Evolutionary conservation across 2,888 invertebrate species (phyloP), one percentile per base, ranked within the genome.

Genomic region (Escarpia spicata): DNA sequence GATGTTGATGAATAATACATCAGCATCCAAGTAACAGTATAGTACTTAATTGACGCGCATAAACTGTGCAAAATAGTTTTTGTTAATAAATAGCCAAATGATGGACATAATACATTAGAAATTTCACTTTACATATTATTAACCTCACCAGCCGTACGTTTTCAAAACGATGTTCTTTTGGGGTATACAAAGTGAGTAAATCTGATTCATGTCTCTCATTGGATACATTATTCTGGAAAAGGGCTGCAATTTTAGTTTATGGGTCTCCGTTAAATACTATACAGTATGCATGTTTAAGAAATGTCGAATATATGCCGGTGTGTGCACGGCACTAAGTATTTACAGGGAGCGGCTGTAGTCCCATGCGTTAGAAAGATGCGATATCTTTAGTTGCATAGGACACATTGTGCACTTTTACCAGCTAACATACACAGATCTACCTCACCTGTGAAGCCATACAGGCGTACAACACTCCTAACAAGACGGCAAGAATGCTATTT

Each of bases 341-440:
- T 75, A 75, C 75, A 75, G 75, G 4, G 75, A 4, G 6, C n/a
- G 75, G 75, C 0, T 75, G 75, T 15, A 26, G 1, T 75, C n/a
- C 75, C 6, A 26, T 26, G 75, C 3, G n/a, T n/a, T 75, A 75
- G n/a, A 19, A 75, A 26, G 75, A 75, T 75, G 75, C 75, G 26
- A 75, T 75, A 26, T 75, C 75, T 75, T n/a, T 75, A n/a, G n/a
- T 75, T 75, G 75, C 75, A 52, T 52, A 52, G 52, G 52, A 52
- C 52, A 52, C 52, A 15, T 52, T 52, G 52, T 52, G 12, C 52
- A 52, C 52, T 26, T 75, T 75, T 75, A 75, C 19, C 75, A 75
- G 26, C 75, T 75, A 75, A 75, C 19, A 75, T 75, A 75, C 75
- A 75, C 75, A 75, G n/a, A 75, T n/a, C 75, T 75, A 75, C 75